Evolutionary conservation across 2,888 invertebrate species (phyloP).

Genomic region (Drosophila atripex): DNA sequence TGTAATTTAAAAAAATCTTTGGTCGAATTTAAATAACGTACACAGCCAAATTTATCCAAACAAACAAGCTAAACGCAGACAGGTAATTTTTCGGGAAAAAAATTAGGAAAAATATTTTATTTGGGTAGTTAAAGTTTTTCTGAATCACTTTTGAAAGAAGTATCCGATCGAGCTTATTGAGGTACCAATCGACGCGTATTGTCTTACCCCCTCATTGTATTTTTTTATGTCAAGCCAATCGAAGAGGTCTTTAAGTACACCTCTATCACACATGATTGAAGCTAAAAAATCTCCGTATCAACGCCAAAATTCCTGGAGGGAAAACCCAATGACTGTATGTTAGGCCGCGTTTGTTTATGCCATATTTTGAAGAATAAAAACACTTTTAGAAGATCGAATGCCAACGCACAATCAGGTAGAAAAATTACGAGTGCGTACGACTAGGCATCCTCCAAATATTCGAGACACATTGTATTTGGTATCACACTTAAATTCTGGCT

Average conservation of each 20-base stretch:
- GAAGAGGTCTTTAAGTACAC: slow-evolving; percentile 90
- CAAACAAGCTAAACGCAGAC: too few species aligned
- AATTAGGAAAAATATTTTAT: too few species aligned
- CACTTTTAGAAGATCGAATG: slow-evolving; percentile 93
- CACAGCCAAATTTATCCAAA: too few species aligned
- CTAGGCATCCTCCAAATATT: slow-evolving; percentile 91
- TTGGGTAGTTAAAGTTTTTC: too few species aligned
- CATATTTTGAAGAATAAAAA: slow-evolving; percentile 97
- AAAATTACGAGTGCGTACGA: slow-evolving; percentile 88
- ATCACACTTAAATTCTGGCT: slow-evolving; percentile 82
- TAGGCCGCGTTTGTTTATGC: slow-evolving; percentile 95
- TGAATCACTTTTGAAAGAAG: too few species aligned
- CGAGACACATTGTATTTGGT: slow-evolving; percentile 98
- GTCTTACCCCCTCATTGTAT: slow-evolving; percentile 93
- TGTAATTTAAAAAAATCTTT: too few species aligned
- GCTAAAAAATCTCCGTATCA: slow-evolving; percentile 87
- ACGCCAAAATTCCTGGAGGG: slow-evolving; percentile 92
- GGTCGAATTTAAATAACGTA: too few species aligned
- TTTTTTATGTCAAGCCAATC: slow-evolving; percentile 88
- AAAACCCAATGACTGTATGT: slow-evolving; percentile 89
- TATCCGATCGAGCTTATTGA: too few species aligned
- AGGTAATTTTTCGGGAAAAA: too few species aligned
- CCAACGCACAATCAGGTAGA: slow-evolving; percentile 91
- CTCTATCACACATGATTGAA: slow-evolving; percentile 93
- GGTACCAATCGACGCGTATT: too few species aligned